Conservation (phyloP, 1,140 invertebrate genomes). For the Dreissena polymorpha region DNA sequence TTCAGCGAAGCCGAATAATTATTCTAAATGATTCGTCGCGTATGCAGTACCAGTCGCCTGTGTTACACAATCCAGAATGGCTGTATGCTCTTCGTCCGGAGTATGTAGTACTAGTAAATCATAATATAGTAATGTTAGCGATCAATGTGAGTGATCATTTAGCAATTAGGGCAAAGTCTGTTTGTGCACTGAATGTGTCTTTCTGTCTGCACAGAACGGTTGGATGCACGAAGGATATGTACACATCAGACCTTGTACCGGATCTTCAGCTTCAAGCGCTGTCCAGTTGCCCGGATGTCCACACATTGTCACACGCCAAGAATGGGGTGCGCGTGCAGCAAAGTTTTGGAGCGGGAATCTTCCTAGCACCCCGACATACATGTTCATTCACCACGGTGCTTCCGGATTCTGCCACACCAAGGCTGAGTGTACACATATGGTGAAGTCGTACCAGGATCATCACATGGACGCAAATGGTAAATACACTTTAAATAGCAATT, state of each 20-base stretch:
- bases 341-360: slow-evolving; percentile 20
- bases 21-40: background rate
- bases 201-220: slow-evolving; percentile 15
- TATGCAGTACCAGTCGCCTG: no score
- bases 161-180: background rate
- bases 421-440: slow-evolving; percentile 80
- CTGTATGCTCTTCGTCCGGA: no score
- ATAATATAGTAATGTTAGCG: no score
- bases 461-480: slow-evolving; percentile 84
- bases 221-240: slow-evolving; percentile 47
- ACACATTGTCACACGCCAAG: slow-evolving; percentile 61
- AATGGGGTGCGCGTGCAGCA: slow-evolving; percentile 67
- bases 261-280: background rate
- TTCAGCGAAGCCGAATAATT: no score
- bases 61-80: no score
- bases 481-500: background rate
- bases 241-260: background rate
- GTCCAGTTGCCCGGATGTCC: slow-evolving; percentile 64
- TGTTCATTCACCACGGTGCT: slow-evolving; percentile 85
- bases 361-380: slow-evolving; percentile 51
- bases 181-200: background rate
- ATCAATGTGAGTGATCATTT: no score
- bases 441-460: slow-evolving; percentile 85
- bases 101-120: no score
- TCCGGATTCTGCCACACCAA: slow-evolving; percentile 82